Percentiles rank a stretch among this genome's conserved stretches.
Conservation (phyloP, 2,797 vertebrate species). For the Cygnus olor region DNA sequence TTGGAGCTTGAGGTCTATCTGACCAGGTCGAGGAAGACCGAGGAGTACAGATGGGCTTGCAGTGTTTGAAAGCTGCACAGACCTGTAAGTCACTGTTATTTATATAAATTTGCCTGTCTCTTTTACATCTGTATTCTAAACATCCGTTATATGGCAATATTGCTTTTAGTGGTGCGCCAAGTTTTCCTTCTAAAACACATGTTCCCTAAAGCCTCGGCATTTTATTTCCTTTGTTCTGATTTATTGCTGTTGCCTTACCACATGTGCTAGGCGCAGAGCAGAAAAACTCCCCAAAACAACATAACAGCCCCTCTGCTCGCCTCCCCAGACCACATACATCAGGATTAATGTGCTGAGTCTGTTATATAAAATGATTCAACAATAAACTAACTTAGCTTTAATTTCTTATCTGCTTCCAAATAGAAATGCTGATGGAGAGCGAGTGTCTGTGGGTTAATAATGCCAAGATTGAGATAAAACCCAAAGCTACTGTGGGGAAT, state of each 20-base stretch:
- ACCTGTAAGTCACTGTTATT: slow-evolving; percentile 59
- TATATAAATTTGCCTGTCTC: slow-evolving; percentile 58
- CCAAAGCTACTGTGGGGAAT: slow-evolving; percentile 18
- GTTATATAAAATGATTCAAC: slow-evolving; percentile 37
- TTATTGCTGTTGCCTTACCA: slow-evolving; percentile 74
- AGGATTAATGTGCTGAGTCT: slow-evolving; percentile 64
- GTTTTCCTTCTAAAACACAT: slow-evolving; percentile 73
- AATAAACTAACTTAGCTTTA: slow-evolving; percentile 51
- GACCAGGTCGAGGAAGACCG: slow-evolving; percentile 51
- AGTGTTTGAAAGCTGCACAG: slow-evolving; percentile 31
- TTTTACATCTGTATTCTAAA: slow-evolving; percentile 69
- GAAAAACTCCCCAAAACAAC: slow-evolving; percentile 53
- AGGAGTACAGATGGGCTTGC: slow-evolving; percentile 28
- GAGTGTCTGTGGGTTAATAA: slow-evolving; percentile 57
- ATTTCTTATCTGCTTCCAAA: slow-evolving; percentile 71
- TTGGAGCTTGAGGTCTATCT: slow-evolving; percentile 17
- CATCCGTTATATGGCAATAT: slow-evolving; percentile 66
- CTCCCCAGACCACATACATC: slow-evolving; percentile 35
- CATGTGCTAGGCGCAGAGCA: slow-evolving; percentile 60
- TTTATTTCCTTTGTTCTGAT: slow-evolving; percentile 77
- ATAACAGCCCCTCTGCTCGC: background rate
- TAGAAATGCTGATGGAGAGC: slow-evolving; percentile 55
- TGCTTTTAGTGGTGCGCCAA: slow-evolving; percentile 72
- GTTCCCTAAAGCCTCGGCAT: slow-evolving; percentile 66
- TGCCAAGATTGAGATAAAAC: slow-evolving; percentile 55